Evolutionary conservation across 2,888 invertebrate genomes (phyloP), one percentile per base, ranked within the genome.

Genomic region (Agrotis segetum): DNA sequence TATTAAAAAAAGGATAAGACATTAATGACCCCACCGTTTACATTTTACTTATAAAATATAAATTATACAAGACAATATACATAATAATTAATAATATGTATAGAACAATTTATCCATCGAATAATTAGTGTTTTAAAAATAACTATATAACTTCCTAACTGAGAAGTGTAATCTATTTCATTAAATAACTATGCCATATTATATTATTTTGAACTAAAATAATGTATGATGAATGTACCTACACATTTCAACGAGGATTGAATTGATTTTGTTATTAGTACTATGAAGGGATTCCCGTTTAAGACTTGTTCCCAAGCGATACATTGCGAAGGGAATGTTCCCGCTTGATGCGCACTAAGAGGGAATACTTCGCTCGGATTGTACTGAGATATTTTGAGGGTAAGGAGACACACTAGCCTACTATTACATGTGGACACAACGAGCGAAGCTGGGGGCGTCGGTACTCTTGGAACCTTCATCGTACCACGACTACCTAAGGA

Each of bases 1-100:
- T 83, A 83, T 82, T 81, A 86, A 85, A 73, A 67, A 80, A 87
- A 80, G 74, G 74, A 78, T 79, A 81, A 76, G 77, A 85, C 61
- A 71, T 60, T 69, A 73, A 72, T 76, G 82, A 90, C 87, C 88
- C 89, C 89, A 88, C 86, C 85, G 86, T 83, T 85, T 88, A 89
- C 88, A 89, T 88, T 92, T 91, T 84, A 88, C 91, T 91, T 92
- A 92, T 86, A 89, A 90, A 89, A 90, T 89, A 91, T 88, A 90
- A 87, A 91, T 91, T 90, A 90, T 90, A 91, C 88, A 88, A 88
- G 88, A 85, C 86, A 90, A 89, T 91, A 91, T 91, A 92, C 89
- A 90, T 89, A 89, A 85, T 86, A 86, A 87, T 91, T 88, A 85
- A 87, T 87, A 85, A 83, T 85, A 84, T 84, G 88, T 87, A 87